Base-by-base conservation (phyloP, 2,797 vertebrate genomes). In the Aratinga solstitialis region DNA sequence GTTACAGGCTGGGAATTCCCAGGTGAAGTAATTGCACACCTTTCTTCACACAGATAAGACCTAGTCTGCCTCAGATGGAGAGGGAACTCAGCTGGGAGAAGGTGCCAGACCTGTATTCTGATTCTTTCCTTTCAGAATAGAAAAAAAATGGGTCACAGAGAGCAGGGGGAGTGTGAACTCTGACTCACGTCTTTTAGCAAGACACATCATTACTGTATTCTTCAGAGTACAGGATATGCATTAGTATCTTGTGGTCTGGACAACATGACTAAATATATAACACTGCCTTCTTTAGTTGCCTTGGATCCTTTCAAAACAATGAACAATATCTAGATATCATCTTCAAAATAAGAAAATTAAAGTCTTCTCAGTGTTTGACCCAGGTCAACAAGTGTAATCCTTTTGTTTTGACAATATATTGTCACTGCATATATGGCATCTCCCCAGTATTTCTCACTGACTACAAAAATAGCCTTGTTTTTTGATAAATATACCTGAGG, bases 401-500 rank as follows among this genome's bases (percentile, higher is more conserved):
- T 71, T 90, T 48, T 76, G 12, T 67, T 87, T 73, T 43, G 23
- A 59, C 7, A 82, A 22, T 36, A 42, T 12, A 5, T 6, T 61
- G 14, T 27, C 26, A 34, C 76, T 84, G 92, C 11, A 43, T 16
- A 7, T 8, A 15, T 16, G 12, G 22, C 16, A 76, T 45, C 54
- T 10, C 40, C 19, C 12, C 16, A 30, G 11, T 47, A 50, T 65
- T 77, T 65, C 53, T 62, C 38, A 65, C 7, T 79, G 59, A 26
- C 9, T 74, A 12, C 36, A 69, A 63, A 91, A 72, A 5, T 13
- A 77, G 11, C 26, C 19, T 62, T 24, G 20, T 47, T 34, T 90
- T 38, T 63, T 23, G 4, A 67, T 4, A 32, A 69, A 40, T 56
- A 93, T 98, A 99, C 99, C 98, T 63, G 96, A 86, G 54, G 92